These are phyloP conservation scores for Nematostella vectensis DNA, from an alignment of 92 coral and sea anemone genomes.

Conservation along the genomic window DNA sequence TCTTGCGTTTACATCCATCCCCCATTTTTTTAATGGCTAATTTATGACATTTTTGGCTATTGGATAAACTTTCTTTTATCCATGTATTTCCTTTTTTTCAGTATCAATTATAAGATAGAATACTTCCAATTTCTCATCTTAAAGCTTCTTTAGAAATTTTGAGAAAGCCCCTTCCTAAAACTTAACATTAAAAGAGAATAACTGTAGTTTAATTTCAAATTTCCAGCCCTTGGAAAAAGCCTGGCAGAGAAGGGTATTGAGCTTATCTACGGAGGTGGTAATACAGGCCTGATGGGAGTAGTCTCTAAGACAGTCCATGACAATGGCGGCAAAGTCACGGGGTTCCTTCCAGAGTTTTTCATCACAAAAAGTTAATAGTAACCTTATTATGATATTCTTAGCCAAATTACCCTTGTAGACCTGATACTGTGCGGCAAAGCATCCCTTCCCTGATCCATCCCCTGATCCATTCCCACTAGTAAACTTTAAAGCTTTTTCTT, in stretches of 20 bases:
- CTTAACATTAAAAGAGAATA: neutral
- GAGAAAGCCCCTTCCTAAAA: too few species aligned
- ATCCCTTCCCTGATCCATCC: too few species aligned
- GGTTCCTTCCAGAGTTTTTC: slow-evolving; percentile 79
- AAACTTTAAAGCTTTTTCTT: slow-evolving; percentile 9
- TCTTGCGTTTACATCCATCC: too few species aligned
- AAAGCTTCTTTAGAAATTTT: too few species aligned
- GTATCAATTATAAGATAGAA: neutral
- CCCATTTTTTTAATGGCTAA: neutral
- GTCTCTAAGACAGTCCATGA: slow-evolving; percentile 51
- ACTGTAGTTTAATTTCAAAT: neutral
- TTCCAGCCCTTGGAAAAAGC: slow-evolving; percentile 65
- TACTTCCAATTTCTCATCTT: too few species aligned
- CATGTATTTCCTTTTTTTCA: too few species aligned
- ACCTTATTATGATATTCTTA: neutral
- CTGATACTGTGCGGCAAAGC: neutral
- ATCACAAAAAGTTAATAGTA: slow-evolving; percentile 8
- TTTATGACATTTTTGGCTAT: neutral
- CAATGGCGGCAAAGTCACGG: slow-evolving; percentile 77
- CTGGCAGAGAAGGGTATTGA: slow-evolving; percentile 53
- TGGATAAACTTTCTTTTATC: too few species aligned
- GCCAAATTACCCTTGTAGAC: neutral
- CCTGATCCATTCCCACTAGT: neutral
- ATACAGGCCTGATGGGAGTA: slow-evolving; percentile 69
- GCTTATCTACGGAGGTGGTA: slow-evolving; percentile 87